Base-by-base conservation (phyloP, 2,797 vertebrate species). In the Australoheros facetus region DNA sequence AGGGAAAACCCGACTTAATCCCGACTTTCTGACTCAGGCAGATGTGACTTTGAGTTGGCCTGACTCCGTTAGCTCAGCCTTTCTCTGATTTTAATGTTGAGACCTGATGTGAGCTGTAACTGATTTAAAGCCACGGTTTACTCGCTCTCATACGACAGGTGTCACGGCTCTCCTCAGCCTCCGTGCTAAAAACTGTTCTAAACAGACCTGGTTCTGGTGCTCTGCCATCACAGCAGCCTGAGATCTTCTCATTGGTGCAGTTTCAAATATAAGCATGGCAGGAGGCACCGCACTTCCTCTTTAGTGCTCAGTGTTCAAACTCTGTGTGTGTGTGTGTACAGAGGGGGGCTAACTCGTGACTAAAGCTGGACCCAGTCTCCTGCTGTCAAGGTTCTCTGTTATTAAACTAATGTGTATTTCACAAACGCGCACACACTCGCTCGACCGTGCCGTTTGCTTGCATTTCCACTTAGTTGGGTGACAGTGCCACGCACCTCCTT, bases 341-440 rank as follows among this genome's bases (percentile, higher is more conserved):
- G 32, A 7, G 32, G 42, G 48, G 48, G 1, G 55, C 51, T 73
- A 34, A 56, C 9, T 45, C 1, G 26, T 55, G 73, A 82, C 77
- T 56, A 55, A 72, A 78, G 42, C 66, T 83, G 80, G 76, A 80
- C 39, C 75, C 87, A 84, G 88, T 92, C 91, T 92, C 85, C 88
- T 79, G 26, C 87, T 88, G 87, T 85, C 6, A 2, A 74, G n/a
- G 71, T 71, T 82, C 48, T 70, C 66, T 77, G 56, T 88, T 79
- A 48, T 86, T 73, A 82, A 81, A 75, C 81, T 80, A 71, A 71
- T 73, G 37, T 89, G 64, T 87, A 56, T 82, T 80, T 82, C 82
- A 62, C 80, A 74, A 81, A 81, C 84, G 76, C 72, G 4, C 82
- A 26, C 86, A 80, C 82, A 75, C 76, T 58, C 45, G 16, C 80